Conservation (phyloP, 2,113 vertebrate genomes). For the Paracanthobrama guichenoti region DNA sequence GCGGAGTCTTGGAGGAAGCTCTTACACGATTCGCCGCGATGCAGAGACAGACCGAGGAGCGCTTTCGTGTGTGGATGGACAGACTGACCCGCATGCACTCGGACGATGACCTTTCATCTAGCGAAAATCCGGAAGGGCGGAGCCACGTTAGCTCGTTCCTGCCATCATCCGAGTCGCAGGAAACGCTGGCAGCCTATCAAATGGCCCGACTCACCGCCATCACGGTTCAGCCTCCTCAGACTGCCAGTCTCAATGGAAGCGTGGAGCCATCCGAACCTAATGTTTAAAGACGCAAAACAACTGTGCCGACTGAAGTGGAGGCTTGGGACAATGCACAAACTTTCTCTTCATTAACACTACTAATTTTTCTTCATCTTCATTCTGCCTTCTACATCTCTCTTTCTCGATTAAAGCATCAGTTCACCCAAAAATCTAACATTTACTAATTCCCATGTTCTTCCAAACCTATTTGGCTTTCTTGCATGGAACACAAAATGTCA, state of each 20-base stretch:
- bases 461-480: not conserved
- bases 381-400: not conserved
- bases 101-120: slow-evolving; percentile 79
- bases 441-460: slow-evolving; percentile 15
- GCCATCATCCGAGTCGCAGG: slow-evolving; percentile 81
- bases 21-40: slow-evolving; percentile 91
- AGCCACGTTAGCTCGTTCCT: slow-evolving; percentile 77
- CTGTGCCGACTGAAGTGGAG: slow-evolving; percentile 34
- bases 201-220: slow-evolving; percentile 76
- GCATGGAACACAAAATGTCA: not conserved
- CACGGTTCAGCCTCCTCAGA: slow-evolving; percentile 66
- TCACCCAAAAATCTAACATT: not conserved
- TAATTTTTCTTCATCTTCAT: not conserved
- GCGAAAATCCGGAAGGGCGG: slow-evolving; percentile 78
- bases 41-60: slow-evolving; percentile 93
- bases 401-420: slow-evolving; percentile 5
- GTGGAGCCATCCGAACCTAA: slow-evolving; percentile 77
- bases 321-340: slow-evolving; percentile 35
- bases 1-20: slow-evolving; percentile 91
- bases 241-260: slow-evolving; percentile 83
- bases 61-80: slow-evolving; percentile 90
- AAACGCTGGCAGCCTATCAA: slow-evolving; percentile 77
- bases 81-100: slow-evolving; percentile 86
- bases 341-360: slow-evolving; percentile 5
- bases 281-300: slow-evolving; percentile 49